Evolutionary conservation across 2,888 invertebrate genomes (phyloP), one percentile per base, ranked within the genome.

Genomic region (Cetonia aurata): DNA sequence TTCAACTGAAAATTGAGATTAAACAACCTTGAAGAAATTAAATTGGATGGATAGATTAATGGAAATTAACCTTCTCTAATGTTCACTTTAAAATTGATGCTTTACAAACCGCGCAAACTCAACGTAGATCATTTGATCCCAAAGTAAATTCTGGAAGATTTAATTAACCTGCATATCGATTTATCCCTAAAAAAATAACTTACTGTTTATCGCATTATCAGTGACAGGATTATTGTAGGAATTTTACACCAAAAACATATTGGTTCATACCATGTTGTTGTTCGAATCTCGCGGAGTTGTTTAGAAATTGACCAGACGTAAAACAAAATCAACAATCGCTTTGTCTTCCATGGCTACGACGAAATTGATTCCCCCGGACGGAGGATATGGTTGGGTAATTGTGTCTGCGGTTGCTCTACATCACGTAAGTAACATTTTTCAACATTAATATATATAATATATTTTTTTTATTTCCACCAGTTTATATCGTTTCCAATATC

Each of bases 371-470:
- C 83, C 86, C 6, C 87, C 86, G 1, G 84, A 87, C 76, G 87
- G 87, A 33, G 86, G 86, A n/a, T 87, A 85, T 83, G 87, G 86
- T 10, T 87, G 86, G 86, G 76, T 85, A 10, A 81, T 87, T 41
- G 84, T 85, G 10, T 13, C 85, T 6, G 86, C 83, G 0, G 82
- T 78, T 71, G 85, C 84, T 9, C 69, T 86, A 33, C 84, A 83
- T 72, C 85, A 84, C 72, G 87, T 87, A 80, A 83, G 86, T 84
- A 9, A 15, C 56, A 46, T n/a, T 17, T 0, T 25, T 50, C 13
- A 37, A 19, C 42, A 25, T 44, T n/a, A 52, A n/a, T 33, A 46
- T 3, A 1, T 4, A 6, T 37, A 37, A 37, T 37, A 42, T n/a
- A 31, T 37, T 25, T 19, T 57, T 68, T 70, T 71, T 66, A 68